Conservation (phyloP, 2,888 invertebrate genomes). For the Parelbella ahira region DNA sequence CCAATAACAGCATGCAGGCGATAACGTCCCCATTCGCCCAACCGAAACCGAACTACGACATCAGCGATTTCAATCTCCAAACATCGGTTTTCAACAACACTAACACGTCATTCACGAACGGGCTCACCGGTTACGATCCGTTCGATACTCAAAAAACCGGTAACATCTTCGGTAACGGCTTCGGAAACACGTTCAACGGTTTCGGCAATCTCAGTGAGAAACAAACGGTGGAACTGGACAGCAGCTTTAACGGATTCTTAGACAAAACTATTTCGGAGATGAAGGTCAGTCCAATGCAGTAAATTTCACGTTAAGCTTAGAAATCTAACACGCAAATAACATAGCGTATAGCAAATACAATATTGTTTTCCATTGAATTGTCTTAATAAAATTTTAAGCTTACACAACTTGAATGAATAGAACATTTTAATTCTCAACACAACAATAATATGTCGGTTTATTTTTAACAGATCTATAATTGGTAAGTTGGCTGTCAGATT, state of each 20-base stretch:
- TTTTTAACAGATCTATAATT: conserved; percentile 48
- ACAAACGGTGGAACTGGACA: conserved; percentile 65
- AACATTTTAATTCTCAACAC: no score
- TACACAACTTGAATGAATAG: no score
- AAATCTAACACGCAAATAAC: no score
- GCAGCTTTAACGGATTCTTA: conserved; percentile 87
- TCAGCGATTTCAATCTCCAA: conserved; percentile 67
- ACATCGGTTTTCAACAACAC: conserved; percentile 63
- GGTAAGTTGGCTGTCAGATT: no score
- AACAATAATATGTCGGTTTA: no score
- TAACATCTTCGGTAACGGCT: conserved; percentile 65
- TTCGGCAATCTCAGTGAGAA: conserved; percentile 73
- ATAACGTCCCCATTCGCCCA: conserved; percentile 38
- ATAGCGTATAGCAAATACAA: no score
- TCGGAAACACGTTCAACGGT: conserved; percentile 64
- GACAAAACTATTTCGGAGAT: conserved; percentile 92
- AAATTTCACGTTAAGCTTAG: neutral
- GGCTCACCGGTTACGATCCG: conserved; percentile 83
- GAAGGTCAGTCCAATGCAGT: conserved; percentile 82
- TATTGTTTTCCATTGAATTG: no score
- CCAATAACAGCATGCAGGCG: no score
- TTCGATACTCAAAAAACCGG: conserved; percentile 89
- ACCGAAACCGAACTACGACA: conserved; percentile 68
- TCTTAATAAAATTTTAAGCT: no score
- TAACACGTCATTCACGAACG: conserved; percentile 59